phyloP scores from a whole-genome alignment of 2,888 invertebrate genomes.

The Smittia sp. region DNA sequence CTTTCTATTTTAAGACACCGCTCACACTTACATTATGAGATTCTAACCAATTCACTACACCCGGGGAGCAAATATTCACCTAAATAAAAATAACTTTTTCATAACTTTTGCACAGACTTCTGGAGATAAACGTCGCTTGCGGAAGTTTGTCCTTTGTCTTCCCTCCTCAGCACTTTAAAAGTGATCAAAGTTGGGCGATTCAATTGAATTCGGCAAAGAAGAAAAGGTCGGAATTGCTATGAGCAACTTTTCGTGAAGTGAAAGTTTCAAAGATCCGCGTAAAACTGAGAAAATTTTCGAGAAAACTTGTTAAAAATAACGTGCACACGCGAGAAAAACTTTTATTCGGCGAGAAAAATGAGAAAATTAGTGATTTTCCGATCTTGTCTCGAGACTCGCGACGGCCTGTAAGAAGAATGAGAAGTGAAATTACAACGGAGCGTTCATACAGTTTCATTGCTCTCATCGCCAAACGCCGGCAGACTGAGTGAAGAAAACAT shows the following conservation, averaged over 20 bases:
- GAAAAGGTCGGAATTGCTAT: background rate
- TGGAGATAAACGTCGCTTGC: background rate
- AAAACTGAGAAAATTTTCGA: conserved; percentile 39
- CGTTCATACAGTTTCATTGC: background rate
- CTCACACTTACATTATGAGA: conserved; percentile 37
- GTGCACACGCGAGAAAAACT: background rate
- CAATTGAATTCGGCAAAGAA: background rate
- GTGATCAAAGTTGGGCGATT: conserved; percentile 6
- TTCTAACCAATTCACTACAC: conserved; percentile 30
- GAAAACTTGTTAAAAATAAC: conserved; percentile 9
- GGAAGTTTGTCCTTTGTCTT: background rate
- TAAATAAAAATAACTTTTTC: conserved; percentile 40
- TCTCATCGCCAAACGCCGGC: background rate
- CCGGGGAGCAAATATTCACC: conserved; percentile 35
- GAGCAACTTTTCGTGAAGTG: background rate
- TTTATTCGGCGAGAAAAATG: conserved; percentile 6
- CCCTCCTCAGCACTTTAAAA: background rate
- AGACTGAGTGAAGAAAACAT: background rate
- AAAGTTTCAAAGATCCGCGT: conserved; percentile 36
- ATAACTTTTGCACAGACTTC: conserved; percentile 29
- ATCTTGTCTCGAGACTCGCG: background rate
- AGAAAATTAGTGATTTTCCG: conserved; percentile 1
- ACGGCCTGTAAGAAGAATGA: background rate
- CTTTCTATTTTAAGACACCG: conserved; percentile 36
- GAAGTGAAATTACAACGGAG: background rate